These are phyloP conservation scores for Hypsibius dujardini DNA, from an alignment of 1,140 invertebrate species.

Conservation along the genomic window DNA sequence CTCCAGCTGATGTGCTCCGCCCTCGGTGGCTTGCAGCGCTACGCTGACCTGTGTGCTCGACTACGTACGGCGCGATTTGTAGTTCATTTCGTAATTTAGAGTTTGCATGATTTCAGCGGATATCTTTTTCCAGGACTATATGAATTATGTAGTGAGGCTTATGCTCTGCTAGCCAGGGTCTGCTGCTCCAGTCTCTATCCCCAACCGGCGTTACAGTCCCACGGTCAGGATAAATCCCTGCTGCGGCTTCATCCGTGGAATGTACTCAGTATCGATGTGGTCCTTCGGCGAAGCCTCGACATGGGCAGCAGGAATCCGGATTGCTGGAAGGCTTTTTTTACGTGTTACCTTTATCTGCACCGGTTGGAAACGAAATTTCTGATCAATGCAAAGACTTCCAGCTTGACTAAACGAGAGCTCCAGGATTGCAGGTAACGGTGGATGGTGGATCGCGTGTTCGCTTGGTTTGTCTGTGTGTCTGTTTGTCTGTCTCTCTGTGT, in stretches of 20 bases:
- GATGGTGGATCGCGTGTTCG: no score
- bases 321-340: conserved; percentile 15
- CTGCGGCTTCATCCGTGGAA: conserved; percentile 1
- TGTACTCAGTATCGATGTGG: conserved; percentile 11
- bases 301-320: conserved; percentile 5
- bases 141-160: neutral
- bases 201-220: neutral
- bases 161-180: neutral
- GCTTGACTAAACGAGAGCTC: conserved; percentile 7
- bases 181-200: conserved; percentile 5
- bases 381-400: neutral
- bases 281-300: conserved; percentile 2
- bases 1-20: conserved; percentile 15
- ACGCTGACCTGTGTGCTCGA: conserved; percentile 13
- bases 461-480: no score
- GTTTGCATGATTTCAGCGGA: neutral
- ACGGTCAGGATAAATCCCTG: neutral
- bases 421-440: conserved; percentile 14
- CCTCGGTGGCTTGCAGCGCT: conserved; percentile 7
- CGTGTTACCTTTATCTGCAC: conserved; percentile 9
- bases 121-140: neutral
- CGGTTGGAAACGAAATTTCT: conserved; percentile 12
- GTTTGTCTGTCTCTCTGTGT: no score
- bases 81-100: neutral
- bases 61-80: neutral